Conservation (phyloP, 2,888 invertebrate species). For the Agonum fuliginosum region DNA sequence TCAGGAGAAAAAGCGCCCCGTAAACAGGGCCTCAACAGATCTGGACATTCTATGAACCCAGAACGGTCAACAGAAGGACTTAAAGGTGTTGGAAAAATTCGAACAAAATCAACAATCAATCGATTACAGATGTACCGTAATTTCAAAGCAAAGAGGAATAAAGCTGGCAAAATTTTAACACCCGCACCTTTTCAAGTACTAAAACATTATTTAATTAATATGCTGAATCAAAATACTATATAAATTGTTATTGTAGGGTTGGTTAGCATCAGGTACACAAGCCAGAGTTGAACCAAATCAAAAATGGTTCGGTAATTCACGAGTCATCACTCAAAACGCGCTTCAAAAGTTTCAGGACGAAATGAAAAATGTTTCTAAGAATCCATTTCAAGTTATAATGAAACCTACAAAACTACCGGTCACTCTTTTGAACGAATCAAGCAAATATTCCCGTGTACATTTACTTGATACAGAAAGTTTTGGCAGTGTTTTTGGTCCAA, state of each 20-base stretch:
- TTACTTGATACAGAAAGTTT: slow-evolving; percentile 96
- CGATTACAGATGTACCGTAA: slow-evolving; percentile 98
- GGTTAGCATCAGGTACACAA: slow-evolving; percentile 89
- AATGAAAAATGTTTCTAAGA: slow-evolving; percentile 93
- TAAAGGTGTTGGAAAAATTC: slow-evolving; percentile 88
- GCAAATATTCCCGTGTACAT: slow-evolving; percentile 93
- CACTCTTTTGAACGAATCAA: slow-evolving; percentile 93
- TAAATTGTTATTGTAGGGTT: slow-evolving; percentile 74
- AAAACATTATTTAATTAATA: not conserved
- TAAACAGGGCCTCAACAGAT: slow-evolving; percentile 89
- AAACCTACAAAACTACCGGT: slow-evolving; percentile 96
- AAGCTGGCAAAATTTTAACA: slow-evolving; percentile 90
- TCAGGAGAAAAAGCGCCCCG: slow-evolving; percentile 84
- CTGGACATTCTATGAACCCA: slow-evolving; percentile 96
- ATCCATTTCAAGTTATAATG: slow-evolving; percentile 99
- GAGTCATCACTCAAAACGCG: slow-evolving; percentile 94
- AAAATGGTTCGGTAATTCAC: slow-evolving; percentile 99
- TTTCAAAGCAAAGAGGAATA: slow-evolving; percentile 95
- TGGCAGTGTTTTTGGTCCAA: slow-evolving; percentile 95
- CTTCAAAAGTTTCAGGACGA: slow-evolving; percentile 94
- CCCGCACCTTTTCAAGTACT: slow-evolving; percentile 94
- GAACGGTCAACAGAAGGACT: slow-evolving; percentile 86
- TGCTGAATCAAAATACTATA: not conserved
- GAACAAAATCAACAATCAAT: slow-evolving; percentile 96
- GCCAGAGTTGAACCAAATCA: slow-evolving; percentile 98